Base-by-base conservation (phyloP, 2,888 invertebrate genomes). In the Litoditis marina region DNA sequence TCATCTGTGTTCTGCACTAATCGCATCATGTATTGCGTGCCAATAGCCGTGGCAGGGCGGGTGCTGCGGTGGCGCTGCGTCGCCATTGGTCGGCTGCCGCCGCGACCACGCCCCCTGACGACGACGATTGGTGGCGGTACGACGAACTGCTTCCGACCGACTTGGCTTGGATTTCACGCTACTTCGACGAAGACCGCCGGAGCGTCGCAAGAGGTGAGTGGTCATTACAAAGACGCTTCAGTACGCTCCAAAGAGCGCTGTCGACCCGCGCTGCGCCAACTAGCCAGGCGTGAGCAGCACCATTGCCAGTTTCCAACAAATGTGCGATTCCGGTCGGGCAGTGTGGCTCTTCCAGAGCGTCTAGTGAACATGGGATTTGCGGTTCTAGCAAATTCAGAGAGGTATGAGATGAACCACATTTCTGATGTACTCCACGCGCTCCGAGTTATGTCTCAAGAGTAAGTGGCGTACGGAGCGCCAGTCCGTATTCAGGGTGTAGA, bases 191-290 rank as follows among this genome's bases (percentile, higher is more conserved):
- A 51, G 52, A 51, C 42, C 59, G 59, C 44, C 59, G 59, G 59
- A 59, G 59, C 59, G 59, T 59, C 59, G 59, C n/a, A 59, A 51
- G 44, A 59, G 59, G 59, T 59, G 52, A 59, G 59, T 59, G 51
- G 50, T 44, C 50, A 59, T 28, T 50, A 28, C 51, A n/a, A 59
- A 59, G 59, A 50, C 51, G 52, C 42, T 52, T 59, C 50, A 51
- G 52, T 42, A 59, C 59, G 59, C 59, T 51, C 51, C 59, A 59
- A 31, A 51, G 51, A 49, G 51, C 59, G 51, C 50, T 42, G 51
- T 13, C 13, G 13, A 11, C 11, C 39, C 13, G 11, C n/a, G 11
- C n/a, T 39, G 39, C 11, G n/a, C 11, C n/a, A 13, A 39, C 11
- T n/a, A 39, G n/a, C n/a, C 39, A 39, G 39, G 39, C n/a, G n/a